Percentiles rank a stretch among this genome's conserved stretches.
Conservation (phyloP, 2,888 invertebrate species). For the Craniophora ligustri region DNA sequence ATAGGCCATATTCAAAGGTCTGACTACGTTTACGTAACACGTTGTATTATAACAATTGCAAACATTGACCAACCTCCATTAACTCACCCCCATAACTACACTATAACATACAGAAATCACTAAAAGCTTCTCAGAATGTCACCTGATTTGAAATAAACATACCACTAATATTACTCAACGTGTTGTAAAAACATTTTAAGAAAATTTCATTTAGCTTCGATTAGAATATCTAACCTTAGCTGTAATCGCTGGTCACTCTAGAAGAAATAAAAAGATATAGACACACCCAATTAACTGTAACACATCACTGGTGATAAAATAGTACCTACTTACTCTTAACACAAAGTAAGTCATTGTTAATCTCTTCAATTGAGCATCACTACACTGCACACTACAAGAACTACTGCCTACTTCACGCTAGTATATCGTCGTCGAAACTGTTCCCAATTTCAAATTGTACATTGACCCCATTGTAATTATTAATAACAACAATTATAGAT, state of each 20-base stretch:
- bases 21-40: background rate
- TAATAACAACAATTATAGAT: conserved; percentile 40
- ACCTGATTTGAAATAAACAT: conserved; percentile 22
- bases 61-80: conserved; percentile 6
- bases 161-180: conserved; percentile 8
- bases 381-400: conserved; percentile 51
- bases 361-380: conserved; percentile 58
- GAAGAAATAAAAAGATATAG: conserved; percentile 7
- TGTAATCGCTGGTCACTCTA: conserved; percentile 15
- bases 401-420: conserved; percentile 51
- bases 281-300: background rate
- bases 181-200: conserved; percentile 11
- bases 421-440: conserved; percentile 55
- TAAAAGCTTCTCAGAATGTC: conserved; percentile 21
- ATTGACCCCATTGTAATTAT: conserved; percentile 64
- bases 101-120: conserved; percentile 20
- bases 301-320: conserved; percentile 41
- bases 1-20: background rate
- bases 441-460: conserved; percentile 59
- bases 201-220: conserved; percentile 9
- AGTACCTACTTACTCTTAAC: conserved; percentile 74
- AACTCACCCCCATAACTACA: conserved; percentile 45
- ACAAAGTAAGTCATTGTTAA: conserved; percentile 74
- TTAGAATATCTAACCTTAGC: conserved; percentile 5
- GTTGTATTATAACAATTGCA: background rate